Evolutionary conservation across 2,113 vertebrate species (phyloP), one percentile per base, ranked within the genome.

Genomic region (Neogobius melanostomus): DNA sequence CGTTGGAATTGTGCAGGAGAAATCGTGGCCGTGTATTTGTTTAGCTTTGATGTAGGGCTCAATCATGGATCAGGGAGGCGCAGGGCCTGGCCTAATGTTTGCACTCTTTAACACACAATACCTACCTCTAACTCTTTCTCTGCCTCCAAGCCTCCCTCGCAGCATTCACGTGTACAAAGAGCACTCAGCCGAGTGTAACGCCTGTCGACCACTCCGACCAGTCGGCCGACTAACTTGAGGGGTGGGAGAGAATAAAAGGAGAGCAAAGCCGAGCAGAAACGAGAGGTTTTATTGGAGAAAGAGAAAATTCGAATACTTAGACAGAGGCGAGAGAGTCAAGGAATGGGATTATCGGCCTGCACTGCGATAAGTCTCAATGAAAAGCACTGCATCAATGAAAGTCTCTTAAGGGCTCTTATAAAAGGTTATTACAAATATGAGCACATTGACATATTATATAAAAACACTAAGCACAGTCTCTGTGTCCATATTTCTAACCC

Each of bases 21-120:
- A 76, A 78, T 82, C 75, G 66, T 88, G 83, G 82, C 76, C 0
- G 86, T 61, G 76, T 93, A 88, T 95, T 96, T 94, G 91, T 83
- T 84, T 91, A 94, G 91, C 96, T 98, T 98, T 98, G 95, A 98
- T 96, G 95, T 90, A 71, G 11, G 64, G 78, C 71, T 82, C 81
- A 83, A 83, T 86, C 75, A 14, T 77, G 83, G 85, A 83, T 86
- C 75, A 12, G 79, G 83, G 85, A 86, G 84, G 85, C 21, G 63
- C 75, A 76, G 79, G 74, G 80, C 77, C 75, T 42, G 77, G 77
- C 75, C 85, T 77, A 75, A 88, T 95, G 83, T 95, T 95, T 95
- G 88, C 92, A 81, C 91, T 80, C 84, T 87, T 85, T 88, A 87
- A 78, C 71, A 15, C 77, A 89, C 88, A 90, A 91, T 89, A 11